phyloP scores from a whole-genome alignment of 1,140 invertebrate species.

The Drosophila miranda region DNA sequence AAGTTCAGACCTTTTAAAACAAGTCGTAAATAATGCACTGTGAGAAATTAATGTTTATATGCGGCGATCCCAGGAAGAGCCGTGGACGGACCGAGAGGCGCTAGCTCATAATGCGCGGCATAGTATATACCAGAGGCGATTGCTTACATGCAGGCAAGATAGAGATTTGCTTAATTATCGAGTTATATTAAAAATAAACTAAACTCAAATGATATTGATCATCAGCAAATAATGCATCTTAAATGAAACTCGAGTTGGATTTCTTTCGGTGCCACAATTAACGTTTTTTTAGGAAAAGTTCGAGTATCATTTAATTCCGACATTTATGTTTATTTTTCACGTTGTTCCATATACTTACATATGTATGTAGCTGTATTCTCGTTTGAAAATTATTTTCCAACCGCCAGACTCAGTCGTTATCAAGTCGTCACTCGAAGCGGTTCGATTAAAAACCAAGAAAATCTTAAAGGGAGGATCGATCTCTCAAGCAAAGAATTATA shows the following conservation, averaged over 20 bases:
- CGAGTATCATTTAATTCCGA: constrained; percentile 42
- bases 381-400: constrained; percentile 39
- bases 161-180: no score
- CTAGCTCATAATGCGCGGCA: no score
- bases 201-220: neutral
- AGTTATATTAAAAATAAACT: neutral
- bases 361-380: constrained; percentile 14
- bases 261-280: constrained; percentile 50
- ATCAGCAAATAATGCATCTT: no score
- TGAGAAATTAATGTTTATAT: constrained; percentile 5
- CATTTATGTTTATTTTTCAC: constrained; percentile 36
- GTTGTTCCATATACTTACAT: constrained; percentile 26
- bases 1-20: constrained; percentile 22
- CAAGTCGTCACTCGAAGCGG: constrained; percentile 59
- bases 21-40: constrained; percentile 28
- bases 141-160: no score
- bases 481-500: neutral
- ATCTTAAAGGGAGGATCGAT: neutral
- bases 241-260: neutral
- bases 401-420: constrained; percentile 62
- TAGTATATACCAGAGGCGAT: no score
- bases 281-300: constrained; percentile 21
- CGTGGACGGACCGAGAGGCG: no score
- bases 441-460: constrained; percentile 24
- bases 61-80: no score